Evolutionary conservation across 2,797 vertebrate species (phyloP).

Genomic region (Argya squamiceps): DNA sequence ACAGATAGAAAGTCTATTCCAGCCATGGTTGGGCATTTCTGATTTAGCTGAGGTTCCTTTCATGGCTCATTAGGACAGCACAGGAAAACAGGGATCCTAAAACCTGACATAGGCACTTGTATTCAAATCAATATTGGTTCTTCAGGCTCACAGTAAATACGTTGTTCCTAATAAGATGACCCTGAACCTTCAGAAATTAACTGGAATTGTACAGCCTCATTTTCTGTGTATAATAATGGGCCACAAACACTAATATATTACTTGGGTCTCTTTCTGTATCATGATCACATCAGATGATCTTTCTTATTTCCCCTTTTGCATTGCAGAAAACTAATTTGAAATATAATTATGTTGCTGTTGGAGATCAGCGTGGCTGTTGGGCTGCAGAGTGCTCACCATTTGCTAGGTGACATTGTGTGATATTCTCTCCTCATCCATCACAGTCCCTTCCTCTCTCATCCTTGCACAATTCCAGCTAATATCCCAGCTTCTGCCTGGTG

Average conservation of each 20-base stretch:
- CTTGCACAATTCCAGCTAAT: constrained; percentile 34
- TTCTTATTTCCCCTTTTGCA: constrained; percentile 42
- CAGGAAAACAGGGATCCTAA: background rate
- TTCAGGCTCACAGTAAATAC: constrained; percentile 39
- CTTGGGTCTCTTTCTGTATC: background rate
- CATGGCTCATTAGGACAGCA: constrained; percentile 11
- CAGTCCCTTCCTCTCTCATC: background rate
- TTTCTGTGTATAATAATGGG: background rate
- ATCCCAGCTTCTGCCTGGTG: background rate
- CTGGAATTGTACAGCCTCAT: constrained; percentile 11
- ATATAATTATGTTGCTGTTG: constrained; percentile 60
- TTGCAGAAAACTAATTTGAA: constrained; percentile 65
- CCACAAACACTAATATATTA: background rate
- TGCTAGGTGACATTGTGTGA: constrained; percentile 35
- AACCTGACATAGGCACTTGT: background rate
- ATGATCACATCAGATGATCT: constrained; percentile 15
- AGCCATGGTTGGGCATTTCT: background rate
- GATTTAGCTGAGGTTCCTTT: constrained; percentile 3
- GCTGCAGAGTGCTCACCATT: background rate
- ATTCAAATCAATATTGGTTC: constrained; percentile 30
- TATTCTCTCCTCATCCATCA: constrained; percentile 33
- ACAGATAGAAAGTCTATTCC: background rate
- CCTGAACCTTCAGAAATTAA: constrained; percentile 42
- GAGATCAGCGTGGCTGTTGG: background rate
- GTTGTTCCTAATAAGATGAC: constrained; percentile 41